Percentiles rank a stretch among this genome's conserved stretches.
These are phyloP conservation scores for Drosophila aff. DNA, from an alignment of 1,140 invertebrate genomes.

Conservation along the genomic window DNA sequence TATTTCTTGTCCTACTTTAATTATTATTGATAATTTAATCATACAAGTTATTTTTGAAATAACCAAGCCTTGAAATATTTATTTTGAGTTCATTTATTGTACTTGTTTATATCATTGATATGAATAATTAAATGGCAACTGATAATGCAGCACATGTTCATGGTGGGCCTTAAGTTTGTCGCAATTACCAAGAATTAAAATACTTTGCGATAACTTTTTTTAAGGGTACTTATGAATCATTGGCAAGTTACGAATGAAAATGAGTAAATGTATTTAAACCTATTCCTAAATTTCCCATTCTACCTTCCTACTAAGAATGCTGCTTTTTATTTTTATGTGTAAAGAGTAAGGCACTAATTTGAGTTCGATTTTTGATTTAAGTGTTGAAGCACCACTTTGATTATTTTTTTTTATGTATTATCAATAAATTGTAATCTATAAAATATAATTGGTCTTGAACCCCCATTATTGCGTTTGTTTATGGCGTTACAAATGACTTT, in stretches of 20 bases:
- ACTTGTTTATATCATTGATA: neutral
- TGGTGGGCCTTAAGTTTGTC: neutral
- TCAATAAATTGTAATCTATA: conserved; percentile 4
- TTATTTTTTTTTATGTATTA: neutral
- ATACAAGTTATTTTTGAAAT: neutral
- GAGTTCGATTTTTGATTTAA: neutral
- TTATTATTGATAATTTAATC: neutral
- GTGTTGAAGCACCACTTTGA: neutral
- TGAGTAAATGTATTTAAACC: neutral
- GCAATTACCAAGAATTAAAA: neutral
- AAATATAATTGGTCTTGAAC: conserved; percentile 6
- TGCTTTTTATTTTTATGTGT: neutral
- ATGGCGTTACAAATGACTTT: conserved; percentile 13
- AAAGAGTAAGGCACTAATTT: neutral
- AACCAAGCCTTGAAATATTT: neutral
- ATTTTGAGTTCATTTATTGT: conserved; percentile 3
- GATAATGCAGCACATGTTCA: neutral
- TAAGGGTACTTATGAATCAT: conserved; percentile 3
- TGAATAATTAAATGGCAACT: conserved; percentile 1
- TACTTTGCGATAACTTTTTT: neutral
- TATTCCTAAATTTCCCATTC: too few species aligned
- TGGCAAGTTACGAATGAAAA: neutral
- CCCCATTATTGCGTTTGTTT: conserved; percentile 5
- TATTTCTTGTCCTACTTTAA: neutral
- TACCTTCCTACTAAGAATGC: too few species aligned